Conservation (phyloP, 2,797 vertebrate genomes). For the Synaphobranchus kaupii region DNA sequence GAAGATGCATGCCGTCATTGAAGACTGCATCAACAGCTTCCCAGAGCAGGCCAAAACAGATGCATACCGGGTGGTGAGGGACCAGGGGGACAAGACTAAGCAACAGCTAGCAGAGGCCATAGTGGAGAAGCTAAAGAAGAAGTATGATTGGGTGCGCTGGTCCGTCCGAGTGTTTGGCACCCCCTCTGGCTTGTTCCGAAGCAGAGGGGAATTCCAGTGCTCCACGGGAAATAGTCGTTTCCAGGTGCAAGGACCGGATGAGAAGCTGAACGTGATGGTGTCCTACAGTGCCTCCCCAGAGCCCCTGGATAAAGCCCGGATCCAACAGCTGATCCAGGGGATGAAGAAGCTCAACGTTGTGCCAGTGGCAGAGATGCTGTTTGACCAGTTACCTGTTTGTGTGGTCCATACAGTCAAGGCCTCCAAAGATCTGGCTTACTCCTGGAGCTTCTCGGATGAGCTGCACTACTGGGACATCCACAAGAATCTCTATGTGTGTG, state of each 20-base stretch:
- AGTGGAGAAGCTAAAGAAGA: constrained; percentile 65
- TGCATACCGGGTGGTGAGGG: constrained; percentile 61
- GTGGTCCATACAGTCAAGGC: constrained; percentile 69
- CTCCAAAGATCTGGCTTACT: constrained; percentile 64
- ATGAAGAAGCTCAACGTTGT: constrained; percentile 63
- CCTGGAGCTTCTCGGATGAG: constrained; percentile 69
- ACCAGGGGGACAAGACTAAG: constrained; percentile 54
- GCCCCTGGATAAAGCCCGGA: constrained; percentile 62
- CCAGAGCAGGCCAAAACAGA: constrained; percentile 69
- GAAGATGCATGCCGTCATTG: constrained; percentile 68
- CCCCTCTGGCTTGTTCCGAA: constrained; percentile 57
- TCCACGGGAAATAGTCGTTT: constrained; percentile 71
- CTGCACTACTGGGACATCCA: constrained; percentile 73
- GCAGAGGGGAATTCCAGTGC: constrained; percentile 64
- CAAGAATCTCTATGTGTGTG: constrained; percentile 68
- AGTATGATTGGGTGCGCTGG: constrained; percentile 78
- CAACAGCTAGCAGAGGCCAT: constrained; percentile 69
- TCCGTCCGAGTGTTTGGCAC: constrained; percentile 70
- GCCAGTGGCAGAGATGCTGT: constrained; percentile 67
- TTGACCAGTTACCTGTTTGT: constrained; percentile 58
- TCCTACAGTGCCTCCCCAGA: constrained; percentile 74
- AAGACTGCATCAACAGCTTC: constrained; percentile 74
- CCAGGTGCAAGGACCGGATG: constrained; percentile 59
- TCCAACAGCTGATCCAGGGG: constrained; percentile 64
- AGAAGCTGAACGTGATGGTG: constrained; percentile 69